Evolutionary conservation across 2,888 invertebrate genomes (phyloP).

Genomic region (Trichopoda pennipes): DNA sequence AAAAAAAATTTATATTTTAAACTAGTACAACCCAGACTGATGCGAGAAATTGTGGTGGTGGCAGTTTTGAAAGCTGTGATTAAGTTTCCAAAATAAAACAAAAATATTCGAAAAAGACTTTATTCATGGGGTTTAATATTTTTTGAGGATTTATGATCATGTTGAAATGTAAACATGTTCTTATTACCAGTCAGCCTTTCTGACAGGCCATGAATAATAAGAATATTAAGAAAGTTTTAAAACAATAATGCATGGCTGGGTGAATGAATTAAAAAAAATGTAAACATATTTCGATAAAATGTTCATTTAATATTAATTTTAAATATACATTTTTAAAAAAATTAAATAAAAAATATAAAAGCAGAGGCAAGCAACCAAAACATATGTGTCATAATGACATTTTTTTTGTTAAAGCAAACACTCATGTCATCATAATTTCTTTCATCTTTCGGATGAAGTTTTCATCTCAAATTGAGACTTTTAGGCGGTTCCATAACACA

Average conservation of each 20-base stretch:
- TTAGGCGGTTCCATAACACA: constrained; percentile 34
- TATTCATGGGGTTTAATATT: constrained; percentile 45
- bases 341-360: constrained; percentile 14
- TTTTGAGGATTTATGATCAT: constrained; percentile 74
- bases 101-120: constrained; percentile 31
- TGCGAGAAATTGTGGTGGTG: constrained; percentile 66
- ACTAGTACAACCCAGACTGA: constrained; percentile 61
- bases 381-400: constrained; percentile 61
- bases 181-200: constrained; percentile 58
- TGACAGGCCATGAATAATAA: constrained; percentile 58
- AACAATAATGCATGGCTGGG: constrained; percentile 12
- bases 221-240: constrained; percentile 21
- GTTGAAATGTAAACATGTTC: constrained; percentile 77
- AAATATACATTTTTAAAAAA: constrained; percentile 7
- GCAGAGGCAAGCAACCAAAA: constrained; percentile 1
- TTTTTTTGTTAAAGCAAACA: constrained; percentile 11
- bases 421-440: constrained; percentile 38
- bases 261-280: constrained; percentile 3
- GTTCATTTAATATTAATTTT: constrained; percentile 18
- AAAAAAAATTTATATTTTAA: constrained; percentile 48
- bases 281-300: constrained; percentile 31
- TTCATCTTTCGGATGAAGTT: constrained; percentile 6
- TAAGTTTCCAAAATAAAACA: constrained; percentile 66
- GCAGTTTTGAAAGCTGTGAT: constrained; percentile 70
- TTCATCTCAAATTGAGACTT: constrained; percentile 25